A percentile compares a stretch with the other conserved stretches of the same genome.
phyloP scores from a whole-genome alignment of 2,888 invertebrate species.

The Chymomyza procnemis region DNA sequence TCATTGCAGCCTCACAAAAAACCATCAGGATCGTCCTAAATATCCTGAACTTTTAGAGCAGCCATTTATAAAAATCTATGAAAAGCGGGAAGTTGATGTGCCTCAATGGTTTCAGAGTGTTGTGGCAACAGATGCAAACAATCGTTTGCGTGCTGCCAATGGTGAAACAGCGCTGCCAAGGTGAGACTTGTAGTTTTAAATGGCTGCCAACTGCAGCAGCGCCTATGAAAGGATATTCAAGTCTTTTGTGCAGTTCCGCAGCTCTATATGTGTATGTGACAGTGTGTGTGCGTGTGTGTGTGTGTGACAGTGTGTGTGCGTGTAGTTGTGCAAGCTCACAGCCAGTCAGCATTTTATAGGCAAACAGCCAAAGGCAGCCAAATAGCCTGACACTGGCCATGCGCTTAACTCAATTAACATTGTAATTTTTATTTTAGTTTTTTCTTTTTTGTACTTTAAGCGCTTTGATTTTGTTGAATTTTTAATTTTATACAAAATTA shows the following conservation, averaged over 20 bases:
- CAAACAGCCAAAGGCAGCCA: no score
- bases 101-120: slow-evolving; percentile 90
- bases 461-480: slow-evolving; percentile 12
- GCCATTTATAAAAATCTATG: slow-evolving; percentile 90
- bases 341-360: no score
- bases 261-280: background rate
- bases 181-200: slow-evolving; percentile 52
- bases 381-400: background rate
- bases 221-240: background rate
- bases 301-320: background rate
- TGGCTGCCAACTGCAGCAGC: slow-evolving; percentile 17
- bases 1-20: slow-evolving; percentile 89
- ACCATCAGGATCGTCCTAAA: slow-evolving; percentile 95
- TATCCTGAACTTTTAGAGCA: slow-evolving; percentile 94
- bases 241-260: background rate
- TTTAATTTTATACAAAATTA: slow-evolving; percentile 24
- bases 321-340: slow-evolving; percentile 11
- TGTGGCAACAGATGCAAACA: slow-evolving; percentile 80
- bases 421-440: no score
- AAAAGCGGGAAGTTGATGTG: slow-evolving; percentile 85
- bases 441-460: slow-evolving; percentile 1
- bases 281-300: background rate
- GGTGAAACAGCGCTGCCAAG: slow-evolving; percentile 75
- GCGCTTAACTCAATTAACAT: background rate
- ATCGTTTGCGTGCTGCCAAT: slow-evolving; percentile 51